These are phyloP conservation scores for Tinea semifulvella DNA, from an alignment of 2,888 invertebrate genomes.

Conservation along the genomic window DNA sequence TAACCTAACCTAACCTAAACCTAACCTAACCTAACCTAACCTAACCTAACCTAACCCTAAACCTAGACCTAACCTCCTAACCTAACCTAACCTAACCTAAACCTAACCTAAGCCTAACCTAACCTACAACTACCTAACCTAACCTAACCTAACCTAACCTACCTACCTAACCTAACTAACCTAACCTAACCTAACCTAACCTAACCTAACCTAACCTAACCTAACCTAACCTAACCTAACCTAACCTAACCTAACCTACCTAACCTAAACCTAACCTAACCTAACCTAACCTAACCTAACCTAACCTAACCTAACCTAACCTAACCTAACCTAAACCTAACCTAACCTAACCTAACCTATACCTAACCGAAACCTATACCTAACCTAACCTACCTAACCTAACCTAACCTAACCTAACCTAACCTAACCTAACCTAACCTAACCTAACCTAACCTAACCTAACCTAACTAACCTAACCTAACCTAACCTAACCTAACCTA, in stretches of 20 bases:
- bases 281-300: slow-evolving; percentile 25
- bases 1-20: too few relatives aligned
- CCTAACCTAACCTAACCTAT: too few relatives aligned
- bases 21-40: slow-evolving; percentile 15
- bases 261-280: too few relatives aligned
- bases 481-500: slow-evolving; percentile 23
- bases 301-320: slow-evolving; percentile 25
- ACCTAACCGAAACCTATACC: too few relatives aligned
- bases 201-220: slow-evolving; percentile 19
- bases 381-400: too few relatives aligned
- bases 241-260: too few relatives aligned
- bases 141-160: too few relatives aligned
- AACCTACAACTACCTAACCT: slow-evolving; percentile 17
- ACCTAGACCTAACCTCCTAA: slow-evolving; percentile 15
- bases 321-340: too few relatives aligned
- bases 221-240: slow-evolving; percentile 18
- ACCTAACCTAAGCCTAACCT: too few relatives aligned
- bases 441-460: slow-evolving; percentile 25
- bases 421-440: slow-evolving; percentile 25
- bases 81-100: slow-evolving; percentile 15
- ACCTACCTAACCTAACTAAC: slow-evolving; percentile 18
- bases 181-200: slow-evolving; percentile 19
- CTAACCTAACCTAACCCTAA: slow-evolving; percentile 14
- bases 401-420: slow-evolving; percentile 24
- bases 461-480: slow-evolving; percentile 25